phyloP scores from a whole-genome alignment of 2,113 vertebrate genomes.

The Elgaria multicarinata region DNA sequence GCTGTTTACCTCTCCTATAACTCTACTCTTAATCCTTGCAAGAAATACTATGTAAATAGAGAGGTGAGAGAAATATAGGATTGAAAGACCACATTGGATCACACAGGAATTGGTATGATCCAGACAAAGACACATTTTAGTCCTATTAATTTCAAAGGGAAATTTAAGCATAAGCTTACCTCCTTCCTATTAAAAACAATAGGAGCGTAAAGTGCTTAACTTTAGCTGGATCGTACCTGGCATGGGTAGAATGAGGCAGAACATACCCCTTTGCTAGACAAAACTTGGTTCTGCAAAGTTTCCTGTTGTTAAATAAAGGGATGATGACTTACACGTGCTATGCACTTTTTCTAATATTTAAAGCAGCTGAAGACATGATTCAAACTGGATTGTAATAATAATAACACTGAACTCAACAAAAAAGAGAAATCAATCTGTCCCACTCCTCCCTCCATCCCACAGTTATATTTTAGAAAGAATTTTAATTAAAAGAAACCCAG shows the following conservation, averaged over 20 bases:
- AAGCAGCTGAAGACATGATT: slow-evolving; percentile 43
- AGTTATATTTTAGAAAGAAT: slow-evolving; percentile 3
- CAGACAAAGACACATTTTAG: neutral
- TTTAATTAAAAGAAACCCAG: slow-evolving; percentile 46
- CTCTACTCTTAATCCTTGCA: neutral
- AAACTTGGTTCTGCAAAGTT: slow-evolving; percentile 31
- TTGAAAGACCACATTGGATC: neutral
- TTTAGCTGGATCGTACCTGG: neutral
- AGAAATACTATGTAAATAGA: neutral
- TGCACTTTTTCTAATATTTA: slow-evolving; percentile 51
- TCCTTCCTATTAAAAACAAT: neutral
- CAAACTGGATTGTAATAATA: neutral
- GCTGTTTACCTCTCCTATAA: neutral
- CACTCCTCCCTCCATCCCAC: neutral
- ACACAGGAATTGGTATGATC: neutral
- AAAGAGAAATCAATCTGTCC: slow-evolving; percentile 30
- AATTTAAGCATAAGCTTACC: neutral
- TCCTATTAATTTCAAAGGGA: neutral
- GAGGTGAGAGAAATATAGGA: neutral
- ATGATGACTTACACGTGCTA: slow-evolving; percentile 57
- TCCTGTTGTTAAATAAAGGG: slow-evolving; percentile 48
- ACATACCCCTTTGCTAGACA: slow-evolving; percentile 2
- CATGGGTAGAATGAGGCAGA: neutral
- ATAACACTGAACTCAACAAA: neutral
- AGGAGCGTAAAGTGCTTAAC: neutral